These are phyloP conservation scores for Pipra filicauda DNA, from an alignment of 2,113 vertebrate genomes.

Conservation along the genomic window DNA sequence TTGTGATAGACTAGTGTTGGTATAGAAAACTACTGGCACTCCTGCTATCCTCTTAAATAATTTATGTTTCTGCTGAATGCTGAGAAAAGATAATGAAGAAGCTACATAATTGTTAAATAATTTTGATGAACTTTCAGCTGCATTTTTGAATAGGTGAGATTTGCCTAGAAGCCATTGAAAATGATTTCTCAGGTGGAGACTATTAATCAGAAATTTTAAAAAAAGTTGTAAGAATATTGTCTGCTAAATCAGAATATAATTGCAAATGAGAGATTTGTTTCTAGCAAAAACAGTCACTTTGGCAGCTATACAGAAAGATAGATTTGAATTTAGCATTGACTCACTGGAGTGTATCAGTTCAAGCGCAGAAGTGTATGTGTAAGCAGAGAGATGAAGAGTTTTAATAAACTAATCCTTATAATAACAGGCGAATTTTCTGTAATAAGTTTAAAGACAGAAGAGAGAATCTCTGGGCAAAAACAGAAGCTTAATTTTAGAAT, in stretches of 20 bases:
- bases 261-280: neutral
- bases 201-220: neutral
- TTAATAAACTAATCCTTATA: constrained; percentile 1
- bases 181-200: neutral
- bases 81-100: neutral
- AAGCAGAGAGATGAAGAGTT: neutral
- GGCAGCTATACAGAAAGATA: neutral
- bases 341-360: neutral
- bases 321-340: neutral
- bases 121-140: neutral
- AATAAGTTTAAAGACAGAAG: neutral
- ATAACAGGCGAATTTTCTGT: neutral
- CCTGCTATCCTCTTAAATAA: neutral
- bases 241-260: neutral
- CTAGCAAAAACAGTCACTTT: neutral
- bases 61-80: neutral
- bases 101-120: neutral
- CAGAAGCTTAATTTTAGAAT: neutral
- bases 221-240: neutral
- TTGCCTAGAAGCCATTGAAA: neutral
- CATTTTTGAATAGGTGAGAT: neutral
- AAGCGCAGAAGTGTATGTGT: neutral
- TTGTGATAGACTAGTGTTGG: neutral
- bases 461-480: neutral
- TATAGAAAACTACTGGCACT: neutral